Base-by-base conservation (phyloP, 2,113 vertebrate genomes). In the Ophiodon elongatus region DNA sequence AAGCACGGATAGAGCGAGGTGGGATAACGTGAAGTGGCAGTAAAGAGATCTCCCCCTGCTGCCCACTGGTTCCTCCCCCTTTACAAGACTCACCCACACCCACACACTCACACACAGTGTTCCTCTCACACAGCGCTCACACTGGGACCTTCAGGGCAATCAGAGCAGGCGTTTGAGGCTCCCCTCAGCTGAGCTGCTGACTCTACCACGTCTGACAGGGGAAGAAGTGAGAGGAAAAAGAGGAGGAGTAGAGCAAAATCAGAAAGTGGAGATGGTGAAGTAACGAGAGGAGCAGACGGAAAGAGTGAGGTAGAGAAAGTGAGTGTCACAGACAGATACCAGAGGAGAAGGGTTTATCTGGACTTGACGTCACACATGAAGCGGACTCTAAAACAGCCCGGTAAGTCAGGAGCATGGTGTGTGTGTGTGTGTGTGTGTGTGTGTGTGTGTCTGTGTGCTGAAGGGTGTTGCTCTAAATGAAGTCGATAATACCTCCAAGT, bases 61-160 rank as follows among this genome's bases (percentile, higher is more conserved):
- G 23, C n/a, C 6, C 6, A 54, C 37, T 54, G 33, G 78, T 65
- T 77, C 89, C 84, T 86, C 76, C 86, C 63, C 23, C 10, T 69
- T 56, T 14, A 50, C n/a, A 31, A 47, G 31, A 41, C 23, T 1
- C 9, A 23, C 31, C 33, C 66, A 43, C 70, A 39, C 35, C 19
- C 50, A 27, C 15, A 1, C 73, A 31, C 39, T 31, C 43, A 29
- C 23, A 37, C 43, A 57, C 17, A 17, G 5, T 10, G 33, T 57
- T n/a, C 17, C 47, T 13, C 60, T 23, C 70, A 37, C 74, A 74
- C 59, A 47, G n/a, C 33, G 2, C 71, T n/a, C 13, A 0, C 68
- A 63, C 29, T 25, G 23, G 45, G 43, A 60, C 27, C 15, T 39
- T 57, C 59, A 76, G 45, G 43, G 33, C 19, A 65, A 41, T 31